phyloP scores from a whole-genome alignment of 1,140 invertebrate species.

The Aethina tumida region DNA sequence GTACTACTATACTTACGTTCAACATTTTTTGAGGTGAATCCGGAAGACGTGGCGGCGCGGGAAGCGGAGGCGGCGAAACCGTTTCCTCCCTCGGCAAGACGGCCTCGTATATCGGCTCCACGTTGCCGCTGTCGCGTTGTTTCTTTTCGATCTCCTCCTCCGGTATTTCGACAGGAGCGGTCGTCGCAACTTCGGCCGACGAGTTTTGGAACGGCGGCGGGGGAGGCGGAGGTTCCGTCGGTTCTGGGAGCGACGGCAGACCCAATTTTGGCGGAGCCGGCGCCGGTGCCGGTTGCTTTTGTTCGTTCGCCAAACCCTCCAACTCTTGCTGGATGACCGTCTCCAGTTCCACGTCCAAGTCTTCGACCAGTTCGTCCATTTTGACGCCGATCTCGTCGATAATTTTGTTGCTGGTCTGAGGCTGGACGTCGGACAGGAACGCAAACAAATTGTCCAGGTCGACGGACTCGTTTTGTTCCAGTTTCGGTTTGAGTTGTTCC shows the following conservation, averaged over 20 bases:
- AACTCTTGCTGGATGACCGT: slow-evolving; percentile 50
- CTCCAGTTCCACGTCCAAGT: slow-evolving; percentile 62
- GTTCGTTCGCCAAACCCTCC: slow-evolving; percentile 35
- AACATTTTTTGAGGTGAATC: slow-evolving; percentile 38
- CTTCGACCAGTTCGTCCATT: slow-evolving; percentile 72
- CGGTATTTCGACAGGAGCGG: slow-evolving; percentile 33
- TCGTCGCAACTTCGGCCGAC: slow-evolving; percentile 25
- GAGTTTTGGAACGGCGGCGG: slow-evolving; percentile 40
- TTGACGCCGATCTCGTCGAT: slow-evolving; percentile 78
- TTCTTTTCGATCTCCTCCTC: slow-evolving; percentile 8
- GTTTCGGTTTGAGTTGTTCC: slow-evolving; percentile 59
- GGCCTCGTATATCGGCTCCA: slow-evolving; percentile 77
- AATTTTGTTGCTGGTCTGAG: slow-evolving; percentile 42
- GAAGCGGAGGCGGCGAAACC: slow-evolving; percentile 45
- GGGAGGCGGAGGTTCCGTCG: slow-evolving; percentile 61
- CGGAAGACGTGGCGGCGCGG: slow-evolving; percentile 36
- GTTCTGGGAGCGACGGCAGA: slow-evolving; percentile 58
- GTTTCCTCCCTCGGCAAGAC: slow-evolving; percentile 59
- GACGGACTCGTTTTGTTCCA: slow-evolving; percentile 51
- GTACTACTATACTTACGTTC: too few relatives aligned
- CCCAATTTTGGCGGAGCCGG: slow-evolving; percentile 37
- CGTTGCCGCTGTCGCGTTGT: too few relatives aligned
- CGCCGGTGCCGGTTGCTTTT: slow-evolving; percentile 19
- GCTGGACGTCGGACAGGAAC: slow-evolving; percentile 76
- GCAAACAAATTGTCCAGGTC: slow-evolving; percentile 90